Evolutionary conservation across 2,113 vertebrate species (phyloP).

Genomic region (Numida meleagris): DNA sequence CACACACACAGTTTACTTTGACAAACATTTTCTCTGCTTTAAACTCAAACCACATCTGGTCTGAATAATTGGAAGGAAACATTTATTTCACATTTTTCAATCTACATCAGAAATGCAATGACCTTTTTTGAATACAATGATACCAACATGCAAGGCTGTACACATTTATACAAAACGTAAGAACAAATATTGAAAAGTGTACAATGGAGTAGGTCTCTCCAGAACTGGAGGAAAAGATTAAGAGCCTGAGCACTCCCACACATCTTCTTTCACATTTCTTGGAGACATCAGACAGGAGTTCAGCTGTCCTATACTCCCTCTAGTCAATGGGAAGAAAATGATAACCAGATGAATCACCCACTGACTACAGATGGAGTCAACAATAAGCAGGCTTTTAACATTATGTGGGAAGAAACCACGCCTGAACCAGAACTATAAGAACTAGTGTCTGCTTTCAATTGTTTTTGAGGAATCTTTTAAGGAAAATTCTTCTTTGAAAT

Average conservation of each 20-base stretch:
- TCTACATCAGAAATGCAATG: neutral
- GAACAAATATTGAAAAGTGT: neutral
- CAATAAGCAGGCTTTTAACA: neutral
- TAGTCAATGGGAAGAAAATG: slow-evolving; percentile 47
- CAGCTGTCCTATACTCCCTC: slow-evolving; percentile 13
- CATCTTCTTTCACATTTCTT: neutral
- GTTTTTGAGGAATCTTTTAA: neutral
- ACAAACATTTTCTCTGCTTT: slow-evolving; percentile 24
- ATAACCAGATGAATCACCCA: slow-evolving; percentile 61
- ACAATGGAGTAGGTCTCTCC: neutral
- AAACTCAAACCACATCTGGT: slow-evolving; percentile 40
- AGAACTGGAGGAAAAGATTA: neutral
- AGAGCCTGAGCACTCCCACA: slow-evolving; percentile 12
- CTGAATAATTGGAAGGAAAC: slow-evolving; percentile 26
- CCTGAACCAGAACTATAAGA: neutral
- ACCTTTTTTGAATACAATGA: neutral
- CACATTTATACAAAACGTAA: neutral
- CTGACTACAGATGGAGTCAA: neutral
- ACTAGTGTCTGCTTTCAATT: neutral
- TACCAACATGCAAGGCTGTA: neutral
- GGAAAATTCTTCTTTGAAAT: neutral
- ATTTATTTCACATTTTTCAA: slow-evolving; percentile 26
- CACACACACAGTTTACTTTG: neutral
- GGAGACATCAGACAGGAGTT: slow-evolving; percentile 31
- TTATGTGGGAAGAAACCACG: slow-evolving; percentile 17